These are phyloP conservation scores for Arvicanthis niloticus DNA, from an alignment of 2,113 vertebrate genomes.

Conservation along the genomic window DNA sequence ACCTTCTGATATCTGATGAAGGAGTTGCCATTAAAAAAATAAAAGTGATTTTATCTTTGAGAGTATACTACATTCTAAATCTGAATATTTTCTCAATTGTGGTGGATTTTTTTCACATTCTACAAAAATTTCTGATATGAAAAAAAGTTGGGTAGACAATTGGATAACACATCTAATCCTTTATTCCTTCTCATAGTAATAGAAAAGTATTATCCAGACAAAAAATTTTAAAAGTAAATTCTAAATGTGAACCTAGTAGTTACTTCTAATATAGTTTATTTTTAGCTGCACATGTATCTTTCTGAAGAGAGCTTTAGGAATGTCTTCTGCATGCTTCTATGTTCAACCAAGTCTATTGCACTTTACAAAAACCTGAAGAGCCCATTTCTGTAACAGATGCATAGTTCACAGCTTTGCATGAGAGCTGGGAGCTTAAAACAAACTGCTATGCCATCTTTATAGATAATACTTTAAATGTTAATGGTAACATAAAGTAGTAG, in stretches of 20 bases:
- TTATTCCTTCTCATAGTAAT: slow-evolving; percentile 77
- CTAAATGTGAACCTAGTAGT: slow-evolving; percentile 58
- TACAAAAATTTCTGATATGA: not conserved
- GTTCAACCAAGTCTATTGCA: slow-evolving; percentile 55
- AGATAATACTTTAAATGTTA: slow-evolving; percentile 67
- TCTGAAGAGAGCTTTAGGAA: slow-evolving; percentile 66
- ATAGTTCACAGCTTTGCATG: slow-evolving; percentile 53
- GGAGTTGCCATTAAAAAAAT: slow-evolving; percentile 31
- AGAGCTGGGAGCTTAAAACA: not conserved
- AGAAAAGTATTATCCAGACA: slow-evolving; percentile 74
- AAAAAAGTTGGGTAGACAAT: not conserved
- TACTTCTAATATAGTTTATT: slow-evolving; percentile 71
- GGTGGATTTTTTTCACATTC: slow-evolving; percentile 25
- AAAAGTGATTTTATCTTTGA: slow-evolving; percentile 52
- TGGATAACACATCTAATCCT: slow-evolving; percentile 31
- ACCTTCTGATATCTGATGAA: slow-evolving; percentile 70
- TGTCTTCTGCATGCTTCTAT: slow-evolving; percentile 61
- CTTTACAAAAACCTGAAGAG: slow-evolving; percentile 73
- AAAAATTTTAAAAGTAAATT: not conserved
- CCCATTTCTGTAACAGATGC: not conserved
- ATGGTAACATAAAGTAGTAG: slow-evolving; percentile 46
- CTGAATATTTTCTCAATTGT: not conserved
- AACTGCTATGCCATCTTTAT: slow-evolving; percentile 24
- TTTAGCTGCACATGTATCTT: slow-evolving; percentile 65
- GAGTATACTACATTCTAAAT: slow-evolving; percentile 49